Evolutionary conservation across 2,113 vertebrate genomes (phyloP), one percentile per base, ranked within the genome.

Genomic region (Bubo bubo): DNA sequence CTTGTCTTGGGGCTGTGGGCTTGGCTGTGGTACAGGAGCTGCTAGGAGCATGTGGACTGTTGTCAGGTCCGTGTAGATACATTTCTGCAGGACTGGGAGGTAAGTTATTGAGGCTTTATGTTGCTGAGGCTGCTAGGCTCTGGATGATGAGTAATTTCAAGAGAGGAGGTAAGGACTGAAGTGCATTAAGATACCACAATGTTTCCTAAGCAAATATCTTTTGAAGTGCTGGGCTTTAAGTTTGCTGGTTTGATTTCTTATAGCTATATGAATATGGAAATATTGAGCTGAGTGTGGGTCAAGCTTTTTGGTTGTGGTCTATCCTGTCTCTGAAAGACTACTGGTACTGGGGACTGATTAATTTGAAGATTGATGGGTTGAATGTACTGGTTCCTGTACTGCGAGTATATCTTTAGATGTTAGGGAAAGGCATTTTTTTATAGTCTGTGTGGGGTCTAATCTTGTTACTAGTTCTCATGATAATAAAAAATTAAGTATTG

Each of bases 21-120:
- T 63, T 16, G 5, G 1, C 2, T 74, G 13, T 0, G 6, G 16
- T 0, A 2, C 0, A 2, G 39, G 21, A 75, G 34, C 7, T 68
- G 30, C 1, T 14, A n/a, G 24, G 6, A 21, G 6, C 0, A 0
- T 0, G 8, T 1, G 3, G 3, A 5, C 1, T 55, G 0, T 8
- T 11, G 2, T 15, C 1, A 2, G 26, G 8, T 81, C 55, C 43
- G 3, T 7, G 6, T 2, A 5, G 22, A 3, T 0, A 3, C 0
- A 0, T 70, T 70, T 53, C n/a, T 2, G 1, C 8, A 12, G 20
- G 28, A 53, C 2, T 4, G 16, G 4, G 3, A 70, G 88, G 67
- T 88, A 45, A 28, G 39, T 70, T 52, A 2, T 1, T 50, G 37
- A 47, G 37, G 12, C 34, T 87, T 95, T 87, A 7, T 15, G 5